Evolutionary conservation across 2,113 vertebrate genomes (phyloP), one percentile per base, ranked within the genome.

Genomic region (Chloropsis cyanopogon): DNA sequence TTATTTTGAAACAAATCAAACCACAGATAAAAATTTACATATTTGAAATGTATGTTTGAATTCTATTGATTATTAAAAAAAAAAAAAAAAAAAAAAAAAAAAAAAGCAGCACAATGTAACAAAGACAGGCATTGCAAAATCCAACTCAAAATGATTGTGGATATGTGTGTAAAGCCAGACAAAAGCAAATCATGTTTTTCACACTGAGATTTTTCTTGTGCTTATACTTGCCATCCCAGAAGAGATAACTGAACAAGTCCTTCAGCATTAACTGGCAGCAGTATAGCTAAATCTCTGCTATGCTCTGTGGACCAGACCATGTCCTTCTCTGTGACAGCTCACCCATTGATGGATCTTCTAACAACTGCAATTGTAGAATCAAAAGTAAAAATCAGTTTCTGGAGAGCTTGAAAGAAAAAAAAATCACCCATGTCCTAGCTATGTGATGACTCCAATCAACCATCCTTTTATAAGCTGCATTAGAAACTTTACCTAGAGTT

Each of bases 331-430:
- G 50, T n/a, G 26, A 88, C 26, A 95, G 64, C 70, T 93, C 81
- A 85, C 82, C 68, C 50, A 71, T n/a, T 92, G 92, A 25, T 44
- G 3, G 56, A 37, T 72, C 69, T 82, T 75, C 82, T 89, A 88
- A 72, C 60, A 76, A 50, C 14, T 82, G 18, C 37, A 95, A 73
- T 44, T 90, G 46, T 61, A 68, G 47, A 88, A 91, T 56, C 52
- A 82, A 73, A 85, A 91, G 19, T 56, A 92, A 50, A 90, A 94
- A 87, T 86, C 66, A 81, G 68, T 70, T 88, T 82, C 29, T 71
- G 29, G 89, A 91, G 56, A 63, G 26, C n/a, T 68, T 1, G 0
- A 66, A 82, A 85, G 49, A 78, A 90, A 84, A 90, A 84, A 88
- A 79, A 54, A 42, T 68, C 39, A 54, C 61, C 70, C 8, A 21